Conservation (phyloP, 2,888 invertebrate genomes). For the Hirtodrosophila duncani region DNA sequence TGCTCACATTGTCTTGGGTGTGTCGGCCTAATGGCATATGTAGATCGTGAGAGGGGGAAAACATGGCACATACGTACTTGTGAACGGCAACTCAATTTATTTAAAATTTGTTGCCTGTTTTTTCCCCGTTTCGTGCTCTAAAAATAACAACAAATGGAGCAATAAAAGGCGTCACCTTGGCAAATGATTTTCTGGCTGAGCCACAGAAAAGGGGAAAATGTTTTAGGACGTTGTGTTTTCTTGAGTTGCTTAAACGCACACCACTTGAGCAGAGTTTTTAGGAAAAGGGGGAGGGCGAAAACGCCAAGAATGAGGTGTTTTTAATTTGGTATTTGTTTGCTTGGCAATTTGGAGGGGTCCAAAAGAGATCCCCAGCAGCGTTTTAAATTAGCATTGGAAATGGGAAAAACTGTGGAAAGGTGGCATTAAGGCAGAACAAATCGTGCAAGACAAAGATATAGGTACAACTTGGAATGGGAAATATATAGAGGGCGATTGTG, state of each 20-base stretch:
- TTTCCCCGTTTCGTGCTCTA: conserved; percentile 35
- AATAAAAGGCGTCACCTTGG: conserved; percentile 70
- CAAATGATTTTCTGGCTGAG: conserved; percentile 48
- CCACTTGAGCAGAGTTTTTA: conserved; percentile 44
- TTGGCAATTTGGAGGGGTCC: background rate
- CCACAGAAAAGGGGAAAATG: conserved; percentile 34
- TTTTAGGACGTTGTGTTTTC: conserved; percentile 39
- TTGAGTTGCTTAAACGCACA: conserved; percentile 32
- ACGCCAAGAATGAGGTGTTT: conserved; percentile 32
- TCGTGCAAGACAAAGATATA: background rate
- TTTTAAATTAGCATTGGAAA: conserved; percentile 45
- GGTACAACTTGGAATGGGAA: too few relatives aligned
- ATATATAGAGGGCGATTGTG: too few relatives aligned
- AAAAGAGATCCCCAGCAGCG: conserved; percentile 62
- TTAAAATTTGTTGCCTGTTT: conserved; percentile 41
- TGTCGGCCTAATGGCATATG: too few relatives aligned
- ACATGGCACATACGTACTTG: background rate
- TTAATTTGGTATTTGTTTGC: conserved; percentile 26
- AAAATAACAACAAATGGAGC: conserved; percentile 53
- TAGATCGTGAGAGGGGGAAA: too few relatives aligned
- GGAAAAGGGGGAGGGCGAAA: background rate
- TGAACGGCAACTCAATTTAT: conserved; percentile 50
- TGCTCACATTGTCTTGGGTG: background rate
- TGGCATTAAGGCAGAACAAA: conserved; percentile 2
- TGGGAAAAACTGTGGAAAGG: background rate